These are phyloP conservation scores for Villa cingulata DNA, from an alignment of 2,888 invertebrate genomes.

Conservation along the genomic window DNA sequence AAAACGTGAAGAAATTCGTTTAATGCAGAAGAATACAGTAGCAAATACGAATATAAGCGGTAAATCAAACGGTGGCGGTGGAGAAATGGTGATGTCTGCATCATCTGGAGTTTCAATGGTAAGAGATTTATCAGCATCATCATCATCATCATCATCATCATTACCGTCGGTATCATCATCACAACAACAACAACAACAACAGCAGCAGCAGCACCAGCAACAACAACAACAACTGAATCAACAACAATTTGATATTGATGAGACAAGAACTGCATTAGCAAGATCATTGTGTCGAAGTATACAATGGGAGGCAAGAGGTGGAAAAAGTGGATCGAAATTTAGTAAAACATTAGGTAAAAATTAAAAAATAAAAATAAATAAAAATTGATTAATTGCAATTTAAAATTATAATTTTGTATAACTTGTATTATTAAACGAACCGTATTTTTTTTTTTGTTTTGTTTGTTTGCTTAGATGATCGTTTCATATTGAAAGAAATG, in stretches of 20 bases:
- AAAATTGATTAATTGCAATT: no score
- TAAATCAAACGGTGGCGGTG: no score
- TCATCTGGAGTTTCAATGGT: constrained; percentile 24
- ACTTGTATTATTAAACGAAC: no score
- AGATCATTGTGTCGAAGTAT: constrained; percentile 73
- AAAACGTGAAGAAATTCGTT: constrained; percentile 29
- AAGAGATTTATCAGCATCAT: constrained; percentile 28
- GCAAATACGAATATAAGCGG: constrained; percentile 4
- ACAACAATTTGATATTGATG: constrained; percentile 23
- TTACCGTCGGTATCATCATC: no score
- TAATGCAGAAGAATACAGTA: constrained; percentile 25
- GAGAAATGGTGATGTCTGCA: no score
- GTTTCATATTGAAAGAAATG: constrained; percentile 93
- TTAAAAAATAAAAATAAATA: not conserved
- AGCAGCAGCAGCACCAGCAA: no score
- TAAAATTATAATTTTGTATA: no score
- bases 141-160: not conserved
- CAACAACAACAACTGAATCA: not conserved
- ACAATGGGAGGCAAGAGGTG: constrained; percentile 88
- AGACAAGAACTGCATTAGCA: constrained; percentile 55
- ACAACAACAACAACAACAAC: no score
- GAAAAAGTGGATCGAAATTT: constrained; percentile 94
- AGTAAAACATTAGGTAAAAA: constrained; percentile 74
- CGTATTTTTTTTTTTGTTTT: not conserved
- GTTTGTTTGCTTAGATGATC: constrained; percentile 47